Evolutionary conservation across 2,888 invertebrate genomes (phyloP).

Genomic region (Pterostichus madidus): DNA sequence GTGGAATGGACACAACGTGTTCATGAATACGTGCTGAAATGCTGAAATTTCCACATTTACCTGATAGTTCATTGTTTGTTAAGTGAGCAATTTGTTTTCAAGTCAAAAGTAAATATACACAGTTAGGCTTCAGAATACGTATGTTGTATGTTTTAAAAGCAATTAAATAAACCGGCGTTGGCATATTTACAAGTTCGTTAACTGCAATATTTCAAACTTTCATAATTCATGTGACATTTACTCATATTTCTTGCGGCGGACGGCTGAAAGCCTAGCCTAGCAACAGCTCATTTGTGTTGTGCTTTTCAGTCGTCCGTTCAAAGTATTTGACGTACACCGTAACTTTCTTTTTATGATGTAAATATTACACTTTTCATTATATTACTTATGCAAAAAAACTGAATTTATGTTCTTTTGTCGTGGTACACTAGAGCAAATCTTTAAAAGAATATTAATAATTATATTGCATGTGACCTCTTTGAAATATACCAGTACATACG

Average conservation of each 20-base stretch:
- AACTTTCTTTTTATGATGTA: not conserved
- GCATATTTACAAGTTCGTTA: conserved; percentile 33
- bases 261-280: not conserved
- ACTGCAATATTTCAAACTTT: conserved; percentile 40
- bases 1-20: conserved; percentile 12
- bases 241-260: conserved; percentile 22
- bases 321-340: not conserved
- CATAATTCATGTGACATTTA: conserved; percentile 33
- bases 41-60: conserved; percentile 35
- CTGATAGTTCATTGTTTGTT: conserved; percentile 36
- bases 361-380: conserved; percentile 1
- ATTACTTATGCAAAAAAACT: not conserved
- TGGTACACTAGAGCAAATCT: no score
- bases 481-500: no score
- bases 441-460: no score
- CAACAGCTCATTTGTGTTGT: conserved; percentile 6
- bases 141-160: conserved; percentile 29
- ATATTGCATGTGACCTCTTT: no score
- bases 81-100: conserved; percentile 21
- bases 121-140: conserved; percentile 9
- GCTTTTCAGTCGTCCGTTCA: not conserved
- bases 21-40: conserved; percentile 21
- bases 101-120: conserved; percentile 16
- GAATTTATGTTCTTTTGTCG: no score
- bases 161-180: conserved; percentile 29